Evolutionary conservation across 2,113 vertebrate genomes (phyloP), one percentile per base, ranked within the genome.

Genomic region (Urocitellus parryii): DNA sequence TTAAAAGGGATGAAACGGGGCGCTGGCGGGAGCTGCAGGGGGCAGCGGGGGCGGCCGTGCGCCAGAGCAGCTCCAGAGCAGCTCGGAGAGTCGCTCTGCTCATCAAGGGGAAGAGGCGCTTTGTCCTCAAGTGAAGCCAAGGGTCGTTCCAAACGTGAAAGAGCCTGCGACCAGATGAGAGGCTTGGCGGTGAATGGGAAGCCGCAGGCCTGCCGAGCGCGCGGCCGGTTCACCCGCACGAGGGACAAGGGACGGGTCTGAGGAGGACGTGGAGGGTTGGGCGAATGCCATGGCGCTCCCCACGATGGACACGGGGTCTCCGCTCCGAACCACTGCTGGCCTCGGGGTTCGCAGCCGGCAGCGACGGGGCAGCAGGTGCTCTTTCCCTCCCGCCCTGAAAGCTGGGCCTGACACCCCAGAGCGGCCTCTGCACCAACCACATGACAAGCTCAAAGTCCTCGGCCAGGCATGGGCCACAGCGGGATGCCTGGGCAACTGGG

Each of bases 101-200:
- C 45, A n/a, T 22, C 27, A 3, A 1, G 39, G 42, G 51, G 13
- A 27, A 83, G 70, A 56, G 2, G 18, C 4, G 1, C 22, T 58
- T 32, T 51, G 61, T 86, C 77, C 20, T 1, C 5, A 2, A 24
- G 65, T 3, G 70, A 53, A 34, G 4, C 0, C 39, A 7, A 10
- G 1, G 17, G 63, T 24, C 24, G 53, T 61, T 63, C n/a, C 22
- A 74, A 22, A 3, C 0, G 45, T 22, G 45, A 9, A 27, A 22
- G 53, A 4, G 16, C 65, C 32, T 17, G 0, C 10, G 16, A 14
- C n/a, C 13, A 1, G 16, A 29, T 3, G 1, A n/a, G n/a, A 48
- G 25, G 22, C 37, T 4, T 10, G 0, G 0, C 0, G 2, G 32
- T 0, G 9, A 18, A 24, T 0, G n/a, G 80, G 13, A 56, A 6